These are phyloP conservation scores for Urocolius indicus DNA, from an alignment of 2,113 vertebrate genomes.

Conservation along the genomic window DNA sequence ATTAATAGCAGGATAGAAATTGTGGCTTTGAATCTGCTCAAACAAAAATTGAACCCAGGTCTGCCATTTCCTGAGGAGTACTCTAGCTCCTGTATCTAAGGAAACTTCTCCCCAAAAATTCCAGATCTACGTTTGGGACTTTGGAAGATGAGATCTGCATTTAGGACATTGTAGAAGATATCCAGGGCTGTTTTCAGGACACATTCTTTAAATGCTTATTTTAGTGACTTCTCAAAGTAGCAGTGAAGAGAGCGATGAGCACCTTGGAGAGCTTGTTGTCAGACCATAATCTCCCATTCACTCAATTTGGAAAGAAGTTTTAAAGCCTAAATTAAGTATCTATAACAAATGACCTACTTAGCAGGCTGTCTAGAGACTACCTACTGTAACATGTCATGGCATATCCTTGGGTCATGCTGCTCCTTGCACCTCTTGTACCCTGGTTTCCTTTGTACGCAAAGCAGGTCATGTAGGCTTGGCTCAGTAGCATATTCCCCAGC, in stretches of 20 bases:
- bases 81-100: background rate
- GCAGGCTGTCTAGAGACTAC: background rate
- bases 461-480: background rate
- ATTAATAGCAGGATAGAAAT: background rate
- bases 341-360: background rate
- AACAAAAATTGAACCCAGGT: background rate
- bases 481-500: background rate
- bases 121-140: background rate
- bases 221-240: background rate
- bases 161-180: background rate
- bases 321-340: background rate
- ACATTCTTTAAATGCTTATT: background rate
- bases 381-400: background rate
- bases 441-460: background rate
- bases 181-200: background rate
- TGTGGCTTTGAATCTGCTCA: background rate
- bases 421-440: background rate
- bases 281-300: background rate
- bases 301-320: background rate
- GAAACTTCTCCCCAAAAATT: background rate
- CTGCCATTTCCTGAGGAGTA: background rate
- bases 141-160: background rate
- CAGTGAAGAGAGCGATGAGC: background rate
- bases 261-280: background rate
- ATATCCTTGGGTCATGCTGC: background rate